phyloP scores from a whole-genome alignment of 2,113 vertebrate species.

The Apaloderma vittatum region DNA sequence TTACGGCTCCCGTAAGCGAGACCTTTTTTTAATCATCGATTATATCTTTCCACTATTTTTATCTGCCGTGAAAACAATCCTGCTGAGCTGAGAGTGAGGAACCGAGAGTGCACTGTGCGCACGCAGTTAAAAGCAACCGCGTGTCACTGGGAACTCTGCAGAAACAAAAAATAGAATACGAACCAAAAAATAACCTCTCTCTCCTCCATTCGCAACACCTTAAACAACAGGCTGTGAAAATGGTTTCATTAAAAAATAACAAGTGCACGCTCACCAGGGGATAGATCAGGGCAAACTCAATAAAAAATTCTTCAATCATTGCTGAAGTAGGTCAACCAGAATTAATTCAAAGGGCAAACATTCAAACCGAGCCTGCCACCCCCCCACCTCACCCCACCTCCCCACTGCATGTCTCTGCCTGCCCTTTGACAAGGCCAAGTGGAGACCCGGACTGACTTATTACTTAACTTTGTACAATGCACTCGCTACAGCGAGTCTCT shows the following conservation, averaged over 20 bases:
- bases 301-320: slow-evolving; percentile 83
- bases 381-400: neutral
- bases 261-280: slow-evolving; percentile 75
- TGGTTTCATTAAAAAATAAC: slow-evolving; percentile 86
- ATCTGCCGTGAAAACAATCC: slow-evolving; percentile 35
- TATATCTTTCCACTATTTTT: slow-evolving; percentile 48
- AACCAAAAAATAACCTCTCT: slow-evolving; percentile 50
- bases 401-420: neutral
- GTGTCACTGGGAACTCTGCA: neutral
- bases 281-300: slow-evolving; percentile 74
- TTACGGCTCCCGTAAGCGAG: neutral
- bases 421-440: slow-evolving; percentile 61
- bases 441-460: slow-evolving; percentile 21
- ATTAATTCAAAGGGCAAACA: slow-evolving; percentile 92
- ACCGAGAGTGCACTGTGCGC: neutral
- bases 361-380: slow-evolving; percentile 64
- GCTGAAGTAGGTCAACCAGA: slow-evolving; percentile 94
- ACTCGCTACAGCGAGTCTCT: neutral
- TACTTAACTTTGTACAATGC: slow-evolving; percentile 33
- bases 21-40: neutral
- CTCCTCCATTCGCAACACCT: slow-evolving; percentile 56
- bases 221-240: slow-evolving; percentile 81
- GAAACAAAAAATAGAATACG: slow-evolving; percentile 30
- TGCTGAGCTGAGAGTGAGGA: slow-evolving; percentile 14
- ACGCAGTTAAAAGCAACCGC: neutral